phyloP scores from a whole-genome alignment of 2,888 invertebrate species.

The Drosophila lacicola region DNA sequence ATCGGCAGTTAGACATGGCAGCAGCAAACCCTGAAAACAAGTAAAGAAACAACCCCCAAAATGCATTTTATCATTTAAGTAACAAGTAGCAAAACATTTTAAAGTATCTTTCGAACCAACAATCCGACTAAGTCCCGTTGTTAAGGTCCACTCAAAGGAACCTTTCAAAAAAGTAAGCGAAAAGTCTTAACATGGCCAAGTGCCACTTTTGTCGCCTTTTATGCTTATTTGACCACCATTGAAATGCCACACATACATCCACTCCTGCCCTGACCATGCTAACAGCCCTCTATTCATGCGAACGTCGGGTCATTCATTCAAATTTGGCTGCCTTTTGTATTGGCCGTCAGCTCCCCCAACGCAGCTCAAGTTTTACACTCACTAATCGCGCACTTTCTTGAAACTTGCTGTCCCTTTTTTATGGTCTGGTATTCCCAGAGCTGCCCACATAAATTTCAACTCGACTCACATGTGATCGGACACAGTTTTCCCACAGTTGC shows the following conservation, averaged over 20 bases:
- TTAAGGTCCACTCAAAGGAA: slow-evolving; percentile 40
- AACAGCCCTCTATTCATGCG: slow-evolving; percentile 30
- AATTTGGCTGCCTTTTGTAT: slow-evolving; percentile 62
- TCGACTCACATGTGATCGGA: slow-evolving; percentile 59
- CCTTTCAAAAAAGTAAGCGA: slow-evolving; percentile 45
- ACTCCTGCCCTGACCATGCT: neutral
- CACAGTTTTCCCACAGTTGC: slow-evolving; percentile 62
- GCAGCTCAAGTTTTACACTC: slow-evolving; percentile 24
- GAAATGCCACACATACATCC: slow-evolving; percentile 36
- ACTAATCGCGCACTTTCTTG: slow-evolving; percentile 62
- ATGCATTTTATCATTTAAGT: slow-evolving; percentile 75
- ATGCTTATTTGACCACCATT: slow-evolving; percentile 78
- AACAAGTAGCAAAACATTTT: slow-evolving; percentile 59
- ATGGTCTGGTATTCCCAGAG: slow-evolving; percentile 50
- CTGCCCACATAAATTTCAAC: slow-evolving; percentile 67
- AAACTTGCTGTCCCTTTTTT: slow-evolving; percentile 66
- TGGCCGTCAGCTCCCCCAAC: slow-evolving; percentile 33
- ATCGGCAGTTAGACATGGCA: slow-evolving; percentile 41
- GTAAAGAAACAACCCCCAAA: slow-evolving; percentile 57
- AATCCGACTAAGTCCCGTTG: slow-evolving; percentile 12
- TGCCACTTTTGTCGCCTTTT: slow-evolving; percentile 81
- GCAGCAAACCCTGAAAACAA: slow-evolving; percentile 16
- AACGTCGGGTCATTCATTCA: slow-evolving; percentile 60
- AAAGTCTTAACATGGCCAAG: slow-evolving; percentile 53
- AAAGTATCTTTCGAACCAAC: slow-evolving; percentile 31